phyloP scores from a whole-genome alignment of 2,113 vertebrate genomes.

The Onychostruthus taczanowskii region DNA sequence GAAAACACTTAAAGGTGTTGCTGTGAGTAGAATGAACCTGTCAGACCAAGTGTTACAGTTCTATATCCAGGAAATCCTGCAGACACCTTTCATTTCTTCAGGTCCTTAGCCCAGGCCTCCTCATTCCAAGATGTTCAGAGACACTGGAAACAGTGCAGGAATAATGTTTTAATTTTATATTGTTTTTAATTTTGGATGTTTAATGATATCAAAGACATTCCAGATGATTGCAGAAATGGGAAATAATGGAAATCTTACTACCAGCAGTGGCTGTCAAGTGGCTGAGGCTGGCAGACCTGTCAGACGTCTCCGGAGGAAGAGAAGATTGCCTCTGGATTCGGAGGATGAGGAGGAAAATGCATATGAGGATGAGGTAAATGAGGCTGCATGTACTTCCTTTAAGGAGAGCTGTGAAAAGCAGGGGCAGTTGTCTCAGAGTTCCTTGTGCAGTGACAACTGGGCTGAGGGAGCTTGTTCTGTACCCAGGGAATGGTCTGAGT shows the following conservation, averaged over 20 bases:
- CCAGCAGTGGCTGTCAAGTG: constrained; percentile 39
- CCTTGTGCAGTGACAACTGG: not conserved
- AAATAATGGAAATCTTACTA: constrained; percentile 15
- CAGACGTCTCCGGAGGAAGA: constrained; percentile 86
- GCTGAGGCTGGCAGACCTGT: constrained; percentile 76
- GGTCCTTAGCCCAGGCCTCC: not conserved
- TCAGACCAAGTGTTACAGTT: not conserved
- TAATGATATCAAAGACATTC: constrained; percentile 66
- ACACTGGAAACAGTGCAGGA: not conserved
- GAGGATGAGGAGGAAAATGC: constrained; percentile 88
- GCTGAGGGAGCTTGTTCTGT: not conserved
- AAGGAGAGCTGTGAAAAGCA: not conserved
- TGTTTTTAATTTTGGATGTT: constrained; percentile 22
- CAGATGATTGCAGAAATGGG: constrained; percentile 67
- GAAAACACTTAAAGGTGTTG: not conserved
- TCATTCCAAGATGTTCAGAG: not conserved
- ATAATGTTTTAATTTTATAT: not conserved
- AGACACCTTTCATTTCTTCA: not conserved
- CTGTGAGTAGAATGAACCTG: not conserved
- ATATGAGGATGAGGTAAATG: constrained; percentile 81
- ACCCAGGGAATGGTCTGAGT: not conserved
- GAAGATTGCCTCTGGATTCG: constrained; percentile 88
- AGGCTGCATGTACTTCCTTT: not conserved
- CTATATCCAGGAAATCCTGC: not conserved
- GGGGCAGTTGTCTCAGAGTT: not conserved